Conservation (phyloP, 2,888 invertebrate genomes). For the Antitype chi region DNA sequence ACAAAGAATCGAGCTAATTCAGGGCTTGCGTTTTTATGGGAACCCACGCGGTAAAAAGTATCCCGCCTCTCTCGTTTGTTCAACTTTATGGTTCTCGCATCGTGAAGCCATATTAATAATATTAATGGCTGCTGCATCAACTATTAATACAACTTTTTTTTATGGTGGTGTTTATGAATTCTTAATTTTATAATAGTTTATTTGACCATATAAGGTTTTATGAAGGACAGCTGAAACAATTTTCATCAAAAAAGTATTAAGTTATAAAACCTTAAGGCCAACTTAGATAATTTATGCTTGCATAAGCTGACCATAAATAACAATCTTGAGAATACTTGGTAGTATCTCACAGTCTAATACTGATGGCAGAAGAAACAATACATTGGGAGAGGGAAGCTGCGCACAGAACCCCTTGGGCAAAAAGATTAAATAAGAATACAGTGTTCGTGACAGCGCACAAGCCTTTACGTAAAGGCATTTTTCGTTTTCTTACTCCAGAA, state of each 20-base stretch:
- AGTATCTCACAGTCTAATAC: constrained; percentile 36
- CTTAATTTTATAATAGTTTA: constrained; percentile 77
- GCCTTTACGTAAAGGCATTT: constrained; percentile 85
- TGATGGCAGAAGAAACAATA: constrained; percentile 59
- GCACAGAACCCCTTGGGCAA: constrained; percentile 80
- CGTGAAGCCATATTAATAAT: constrained; percentile 88
- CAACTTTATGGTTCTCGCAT: constrained; percentile 87
- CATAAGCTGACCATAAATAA: constrained; percentile 30
- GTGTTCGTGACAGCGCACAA: constrained; percentile 88
- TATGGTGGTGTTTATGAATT: constrained; percentile 80
- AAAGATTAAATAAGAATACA: constrained; percentile 87
- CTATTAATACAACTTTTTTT: constrained; percentile 80
- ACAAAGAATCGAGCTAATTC: constrained; percentile 91
- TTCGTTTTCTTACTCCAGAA: constrained; percentile 85
- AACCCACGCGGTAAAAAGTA: constrained; percentile 89
- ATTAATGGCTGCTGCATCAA: constrained; percentile 87
- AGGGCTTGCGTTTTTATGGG: constrained; percentile 90
- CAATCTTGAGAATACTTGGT: constrained; percentile 29
- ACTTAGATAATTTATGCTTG: constrained; percentile 31
- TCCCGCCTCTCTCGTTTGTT: constrained; percentile 91
- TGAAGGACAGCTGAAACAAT: constrained; percentile 63
- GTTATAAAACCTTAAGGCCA: constrained; percentile 41
- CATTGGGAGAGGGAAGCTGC: constrained; percentile 75
- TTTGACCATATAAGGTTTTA: constrained; percentile 63
- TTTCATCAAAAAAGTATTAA: constrained; percentile 56